Evolutionary conservation across 2,888 invertebrate species (phyloP), one percentile per base, ranked within the genome.

Genomic region (Pollenia labialis): DNA sequence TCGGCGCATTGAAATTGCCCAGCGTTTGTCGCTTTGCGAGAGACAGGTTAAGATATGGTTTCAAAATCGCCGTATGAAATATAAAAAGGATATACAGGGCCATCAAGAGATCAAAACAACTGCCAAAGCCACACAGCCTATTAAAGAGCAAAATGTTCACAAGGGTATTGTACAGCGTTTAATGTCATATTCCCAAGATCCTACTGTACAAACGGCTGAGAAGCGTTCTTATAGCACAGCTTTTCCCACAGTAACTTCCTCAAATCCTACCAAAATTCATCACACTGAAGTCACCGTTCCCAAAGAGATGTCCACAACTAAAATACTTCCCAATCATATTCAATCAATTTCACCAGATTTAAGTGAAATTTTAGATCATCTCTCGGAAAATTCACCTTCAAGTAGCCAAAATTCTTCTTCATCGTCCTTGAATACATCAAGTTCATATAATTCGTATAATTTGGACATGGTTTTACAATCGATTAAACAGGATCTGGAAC

Each of bases 1-100:
- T 92, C 95, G 99, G 93, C 95, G 99, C 91, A 98, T 99, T 94
- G 98, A 98, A 94, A 98, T 99, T 92, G 98, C 98, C 8, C 98
- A 98, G 93, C 96, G 97, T 88, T 95, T 99, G 92, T 96, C 96
- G 91, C 95, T 99, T 82, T 97, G 97, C 60, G 97, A 98, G 91
- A 94, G 97, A 88, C 97, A 98, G 94, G 97, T 97, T 88, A 97
- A 97, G 93, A 96, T 97, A 90, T 97, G 97, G 97, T 97, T 97
- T 92, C 97, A 97, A 92, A 96, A 97, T 93, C 94, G 96, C 50
- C 94, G 97, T 52, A 97, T 97, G 97, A 97, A 97, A 92, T 96
- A 95, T 94, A 97, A 97, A 32, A 91, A 90, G 0, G 68, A 68
- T 1, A 23, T 42, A 40, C 48, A 54, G 23, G 58, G 62, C 16